Percentiles rank a stretch among this genome's conserved stretches.
These are phyloP conservation scores for Sepioteuthis lessoniana DNA, from an alignment of 2,888 invertebrate species.

Conservation along the genomic window DNA sequence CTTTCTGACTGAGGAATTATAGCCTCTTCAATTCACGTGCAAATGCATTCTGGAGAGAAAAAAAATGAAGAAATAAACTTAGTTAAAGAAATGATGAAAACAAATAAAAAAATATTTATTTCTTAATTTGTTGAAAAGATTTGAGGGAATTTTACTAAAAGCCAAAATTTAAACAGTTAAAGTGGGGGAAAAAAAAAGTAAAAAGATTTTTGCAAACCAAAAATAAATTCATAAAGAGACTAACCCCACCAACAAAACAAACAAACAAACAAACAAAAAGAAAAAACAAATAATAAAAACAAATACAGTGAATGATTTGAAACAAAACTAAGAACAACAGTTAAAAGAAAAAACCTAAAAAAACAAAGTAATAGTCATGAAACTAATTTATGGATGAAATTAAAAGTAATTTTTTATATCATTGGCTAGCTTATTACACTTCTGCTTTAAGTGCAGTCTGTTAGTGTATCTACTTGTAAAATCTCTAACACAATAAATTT, in stretches of 20 bases:
- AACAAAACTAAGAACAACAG: neutral
- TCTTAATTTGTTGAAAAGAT: neutral
- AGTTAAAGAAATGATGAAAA: neutral
- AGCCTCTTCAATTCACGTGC: conserved; percentile 33
- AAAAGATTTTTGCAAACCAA: neutral
- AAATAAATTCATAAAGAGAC: neutral
- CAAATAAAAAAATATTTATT: neutral
- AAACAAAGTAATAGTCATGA: neutral
- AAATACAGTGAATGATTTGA: neutral
- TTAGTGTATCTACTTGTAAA: too few relatives aligned
- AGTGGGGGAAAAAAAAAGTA: too few relatives aligned
- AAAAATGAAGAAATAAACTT: neutral
- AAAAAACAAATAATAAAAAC: too few relatives aligned
- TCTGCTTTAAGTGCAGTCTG: neutral
- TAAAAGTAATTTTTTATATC: neutral
- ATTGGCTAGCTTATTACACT: neutral
- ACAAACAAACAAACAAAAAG: too few relatives aligned
- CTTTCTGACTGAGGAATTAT: neutral
- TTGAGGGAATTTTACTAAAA: neutral
- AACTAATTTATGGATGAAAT: neutral
- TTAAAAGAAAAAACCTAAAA: neutral
- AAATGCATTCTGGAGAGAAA: neutral
- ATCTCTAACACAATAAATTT: too few relatives aligned
- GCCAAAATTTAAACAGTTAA: neutral
- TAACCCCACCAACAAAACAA: too few relatives aligned